Evolutionary conservation across 2,113 vertebrate genomes (phyloP), one percentile per base, ranked within the genome.

Genomic region (Oplegnathus fasciatus): DNA sequence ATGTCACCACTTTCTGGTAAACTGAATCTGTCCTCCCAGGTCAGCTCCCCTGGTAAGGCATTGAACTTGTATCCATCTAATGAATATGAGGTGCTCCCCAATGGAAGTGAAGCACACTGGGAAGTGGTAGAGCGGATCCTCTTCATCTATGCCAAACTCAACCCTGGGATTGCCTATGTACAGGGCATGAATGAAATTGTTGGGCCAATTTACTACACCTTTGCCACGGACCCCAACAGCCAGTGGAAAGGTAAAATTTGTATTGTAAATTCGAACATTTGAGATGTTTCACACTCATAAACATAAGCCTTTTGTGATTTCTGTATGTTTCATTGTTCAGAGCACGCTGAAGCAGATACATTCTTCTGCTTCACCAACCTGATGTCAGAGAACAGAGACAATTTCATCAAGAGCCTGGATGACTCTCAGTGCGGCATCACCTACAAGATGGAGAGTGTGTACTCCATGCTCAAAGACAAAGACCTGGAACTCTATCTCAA

Each of bases 151-250:
- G 98, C 98, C 90, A 99, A 99, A 93, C 97, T 99, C 91, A 99
- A 99, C 90, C 98, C 98, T 0, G 98, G 98, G 20, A 99, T 99
- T 0, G 98, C 98, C 0, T 99, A 99, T 0, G 98, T 99, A 0
- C 98, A 99, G 94, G 98, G 98, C 86, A 99, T 99, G 98, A 99
- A 99, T 0, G 98, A 99, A 92, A 97, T 99, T 0, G 98, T 99
- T 7, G 98, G 98, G 9, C 98, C 98, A 5, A 97, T 99, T 26
- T 99, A 99, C 93, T 99, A 99, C 87, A 99, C 98, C 1, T 99
- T 99, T 67, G 98, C 98, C 86, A 99, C 97, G 0, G 97, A 99
- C 85, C 98, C 98, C 9, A 98, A 98, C 92, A 95, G 89, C 0
- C 93, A 97, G 50, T 99, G 98, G 98, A 99, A 98, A 96, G 98